Conservation (phyloP, 2,797 vertebrate species). For the Hypotaenidia philippensis region DNA sequence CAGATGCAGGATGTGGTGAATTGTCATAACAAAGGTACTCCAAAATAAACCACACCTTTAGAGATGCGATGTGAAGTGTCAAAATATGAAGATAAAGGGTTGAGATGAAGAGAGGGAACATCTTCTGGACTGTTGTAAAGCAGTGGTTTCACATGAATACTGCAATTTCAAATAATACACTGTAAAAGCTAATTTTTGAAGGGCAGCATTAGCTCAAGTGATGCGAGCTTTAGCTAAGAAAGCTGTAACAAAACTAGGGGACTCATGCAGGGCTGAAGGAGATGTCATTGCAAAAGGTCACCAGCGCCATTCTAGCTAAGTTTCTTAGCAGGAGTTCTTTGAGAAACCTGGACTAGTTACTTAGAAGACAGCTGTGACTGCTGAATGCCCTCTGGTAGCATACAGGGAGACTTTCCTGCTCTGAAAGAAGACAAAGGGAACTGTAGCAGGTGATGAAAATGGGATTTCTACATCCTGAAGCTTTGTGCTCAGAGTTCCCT, state of each 20-base stretch:
- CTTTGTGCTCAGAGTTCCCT: neutral
- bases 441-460: neutral
- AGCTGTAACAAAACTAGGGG: neutral
- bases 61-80: neutral
- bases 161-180: neutral
- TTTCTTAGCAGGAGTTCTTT: neutral
- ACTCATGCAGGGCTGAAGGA: neutral
- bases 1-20: neutral
- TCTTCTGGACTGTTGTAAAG: neutral
- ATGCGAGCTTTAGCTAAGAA: neutral
- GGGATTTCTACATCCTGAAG: neutral
- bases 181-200: neutral
- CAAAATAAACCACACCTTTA: neutral
- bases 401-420: neutral
- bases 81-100: neutral
- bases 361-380: neutral
- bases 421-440: neutral
- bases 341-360: neutral
- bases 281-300: neutral
- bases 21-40: neutral
- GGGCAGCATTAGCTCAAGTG: neutral
- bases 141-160: neutral
- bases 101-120: neutral
- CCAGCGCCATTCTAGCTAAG: neutral
- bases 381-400: neutral